phyloP scores from a whole-genome alignment of 2,888 invertebrate species.

The Clivina fossor region DNA sequence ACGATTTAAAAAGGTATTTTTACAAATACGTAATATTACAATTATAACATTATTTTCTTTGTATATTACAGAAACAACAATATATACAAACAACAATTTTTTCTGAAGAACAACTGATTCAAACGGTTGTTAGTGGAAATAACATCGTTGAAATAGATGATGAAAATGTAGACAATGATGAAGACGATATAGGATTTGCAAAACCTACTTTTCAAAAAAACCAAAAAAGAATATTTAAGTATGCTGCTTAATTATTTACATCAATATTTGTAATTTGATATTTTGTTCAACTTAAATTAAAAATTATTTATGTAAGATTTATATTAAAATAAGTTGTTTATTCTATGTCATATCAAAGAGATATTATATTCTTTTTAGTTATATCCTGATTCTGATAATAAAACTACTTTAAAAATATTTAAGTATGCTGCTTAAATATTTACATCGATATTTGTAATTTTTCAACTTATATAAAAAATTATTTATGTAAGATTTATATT shows the following conservation, averaged over 20 bases:
- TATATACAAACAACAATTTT: constrained; percentile 10
- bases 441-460: background rate
- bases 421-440: background rate
- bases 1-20: constrained; percentile 43
- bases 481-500: background rate
- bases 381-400: too few relatives aligned
- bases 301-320: too few relatives aligned
- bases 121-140: constrained; percentile 9
- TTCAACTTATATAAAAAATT: too few relatives aligned
- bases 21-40: constrained; percentile 1
- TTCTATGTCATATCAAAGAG: too few relatives aligned
- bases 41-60: constrained; percentile 24
- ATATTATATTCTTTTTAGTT: too few relatives aligned
- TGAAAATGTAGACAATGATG: constrained; percentile 1
- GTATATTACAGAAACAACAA: constrained; percentile 22
- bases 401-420: too few relatives aligned
- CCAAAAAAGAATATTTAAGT: too few relatives aligned
- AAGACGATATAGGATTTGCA: background rate
- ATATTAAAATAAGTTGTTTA: background rate
- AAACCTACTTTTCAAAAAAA: too few relatives aligned
- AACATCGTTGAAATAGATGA: background rate
- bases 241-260: background rate
- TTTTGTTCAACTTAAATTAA: too few relatives aligned
- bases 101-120: background rate
- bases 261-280: too few relatives aligned